phyloP scores from a whole-genome alignment of 1,140 invertebrate species.

The Camponotus vicinus region DNA sequence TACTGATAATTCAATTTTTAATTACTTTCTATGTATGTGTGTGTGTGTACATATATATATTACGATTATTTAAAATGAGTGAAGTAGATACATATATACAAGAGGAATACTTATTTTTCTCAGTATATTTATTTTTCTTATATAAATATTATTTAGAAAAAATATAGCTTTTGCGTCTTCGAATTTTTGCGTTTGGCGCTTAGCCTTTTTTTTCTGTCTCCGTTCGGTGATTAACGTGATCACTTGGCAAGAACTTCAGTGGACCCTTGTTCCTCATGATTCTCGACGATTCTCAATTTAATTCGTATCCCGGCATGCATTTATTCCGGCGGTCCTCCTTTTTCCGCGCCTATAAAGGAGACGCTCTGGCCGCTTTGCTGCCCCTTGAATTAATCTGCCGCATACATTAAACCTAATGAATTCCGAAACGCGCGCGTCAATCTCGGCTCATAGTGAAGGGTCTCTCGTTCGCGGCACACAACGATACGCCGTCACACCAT shows the following conservation, averaged over 20 bases:
- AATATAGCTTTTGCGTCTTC: too few species aligned
- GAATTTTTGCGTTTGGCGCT: not conserved
- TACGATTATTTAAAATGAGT: not conserved
- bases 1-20: not conserved
- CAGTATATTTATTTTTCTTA: not conserved
- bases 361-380: slow-evolving; percentile 80
- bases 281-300: slow-evolving; percentile 60
- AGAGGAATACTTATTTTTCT: not conserved
- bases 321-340: slow-evolving; percentile 73
- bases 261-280: slow-evolving; percentile 50
- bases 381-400: slow-evolving; percentile 85
- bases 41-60: too few species aligned
- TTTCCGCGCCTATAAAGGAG: slow-evolving; percentile 71
- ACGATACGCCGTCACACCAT: slow-evolving; percentile 30
- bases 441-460: slow-evolving; percentile 30
- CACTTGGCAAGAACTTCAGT: not conserved
- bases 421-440: slow-evolving; percentile 77
- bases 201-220: not conserved
- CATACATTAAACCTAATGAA: slow-evolving; percentile 83
- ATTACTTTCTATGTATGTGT: not conserved
- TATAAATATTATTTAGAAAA: not conserved
- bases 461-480: slow-evolving; percentile 50
- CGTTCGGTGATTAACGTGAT: slow-evolving; percentile 7
- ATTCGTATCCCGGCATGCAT: slow-evolving; percentile 65
- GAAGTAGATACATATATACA: not conserved